Percentiles rank a stretch among this genome's conserved stretches.
Conservation (phyloP, 2,797 vertebrate genomes). For the Myripristis murdjan region DNA sequence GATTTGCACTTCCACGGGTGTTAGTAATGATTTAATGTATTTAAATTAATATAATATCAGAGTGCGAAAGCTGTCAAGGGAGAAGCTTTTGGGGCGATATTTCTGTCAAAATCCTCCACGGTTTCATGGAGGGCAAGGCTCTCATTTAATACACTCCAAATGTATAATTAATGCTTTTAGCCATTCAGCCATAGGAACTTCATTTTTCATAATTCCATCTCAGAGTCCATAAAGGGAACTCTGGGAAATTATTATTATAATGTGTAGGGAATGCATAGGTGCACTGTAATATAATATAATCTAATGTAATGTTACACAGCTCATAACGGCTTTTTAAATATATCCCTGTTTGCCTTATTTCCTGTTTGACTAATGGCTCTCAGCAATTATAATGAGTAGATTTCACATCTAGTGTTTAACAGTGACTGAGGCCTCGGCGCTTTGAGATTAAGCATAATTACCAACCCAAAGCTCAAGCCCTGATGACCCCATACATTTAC, state of each 20-base stretch:
- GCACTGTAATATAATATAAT: neutral
- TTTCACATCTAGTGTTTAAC: slow-evolving; percentile 22
- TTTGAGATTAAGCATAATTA: slow-evolving; percentile 50
- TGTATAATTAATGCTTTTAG: slow-evolving; percentile 81
- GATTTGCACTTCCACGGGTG: slow-evolving; percentile 74
- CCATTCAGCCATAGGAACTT: slow-evolving; percentile 67
- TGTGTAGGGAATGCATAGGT: slow-evolving; percentile 1
- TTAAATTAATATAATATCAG: slow-evolving; percentile 82
- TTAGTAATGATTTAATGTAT: slow-evolving; percentile 82
- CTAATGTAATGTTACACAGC: neutral
- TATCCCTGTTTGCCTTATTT: slow-evolving; percentile 17
- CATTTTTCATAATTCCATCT: slow-evolving; percentile 68
- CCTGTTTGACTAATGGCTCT: slow-evolving; percentile 13
- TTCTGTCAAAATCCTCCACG: slow-evolving; percentile 78
- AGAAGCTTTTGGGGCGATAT: slow-evolving; percentile 73
- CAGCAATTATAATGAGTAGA: slow-evolving; percentile 38
- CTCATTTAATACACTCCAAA: slow-evolving; percentile 74
- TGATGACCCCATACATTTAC: slow-evolving; percentile 34
- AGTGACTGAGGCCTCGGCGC: slow-evolving; percentile 9
- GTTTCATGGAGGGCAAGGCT: slow-evolving; percentile 72
- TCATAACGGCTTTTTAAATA: neutral
- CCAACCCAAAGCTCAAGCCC: slow-evolving; percentile 26
- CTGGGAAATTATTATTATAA: neutral
- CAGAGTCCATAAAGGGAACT: slow-evolving; percentile 46
- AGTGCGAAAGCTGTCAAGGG: slow-evolving; percentile 62